These are phyloP conservation scores for Tiaroga cobitis DNA, from an alignment of 2,797 vertebrate species.

Conservation along the genomic window DNA sequence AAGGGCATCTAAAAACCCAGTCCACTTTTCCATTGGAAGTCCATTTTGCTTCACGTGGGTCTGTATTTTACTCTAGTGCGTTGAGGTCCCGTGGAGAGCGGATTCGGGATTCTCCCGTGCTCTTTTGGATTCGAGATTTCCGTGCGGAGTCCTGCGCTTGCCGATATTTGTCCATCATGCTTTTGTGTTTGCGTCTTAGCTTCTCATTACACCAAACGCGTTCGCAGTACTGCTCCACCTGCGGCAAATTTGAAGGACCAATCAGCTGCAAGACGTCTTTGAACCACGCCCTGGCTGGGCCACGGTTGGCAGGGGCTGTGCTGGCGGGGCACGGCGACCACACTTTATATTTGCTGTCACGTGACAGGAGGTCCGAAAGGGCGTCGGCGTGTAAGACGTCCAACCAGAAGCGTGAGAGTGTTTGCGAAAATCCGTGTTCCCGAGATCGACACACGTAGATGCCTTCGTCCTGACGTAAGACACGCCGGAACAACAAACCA, in stretches of 20 bases:
- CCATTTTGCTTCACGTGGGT: not conserved
- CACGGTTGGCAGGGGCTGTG: slow-evolving; percentile 67
- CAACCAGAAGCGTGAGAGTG: slow-evolving; percentile 79
- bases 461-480: slow-evolving; percentile 83
- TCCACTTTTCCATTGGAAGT: not conserved
- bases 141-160: slow-evolving; percentile 83
- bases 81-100: slow-evolving; percentile 84
- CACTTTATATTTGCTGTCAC: slow-evolving; percentile 65
- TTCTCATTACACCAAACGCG: slow-evolving; percentile 89
- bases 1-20: slow-evolving; percentile 11
- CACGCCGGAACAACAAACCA: slow-evolving; percentile 87
- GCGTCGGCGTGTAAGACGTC: slow-evolving; percentile 82
- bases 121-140: slow-evolving; percentile 80
- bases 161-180: slow-evolving; percentile 84
- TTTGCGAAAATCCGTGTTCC: slow-evolving; percentile 90
- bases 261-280: slow-evolving; percentile 93
- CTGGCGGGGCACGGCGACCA: slow-evolving; percentile 73
- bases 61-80: slow-evolving; percentile 56
- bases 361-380: slow-evolving; percentile 78
- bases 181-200: slow-evolving; percentile 83
- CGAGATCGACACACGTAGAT: slow-evolving; percentile 86
- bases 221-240: slow-evolving; percentile 91
- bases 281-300: slow-evolving; percentile 82
- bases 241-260: slow-evolving; percentile 83
- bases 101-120: slow-evolving; percentile 78